Conservation (phyloP, 35 echinoderm and acorn worm species). For the Chiridota heheva region DNA sequence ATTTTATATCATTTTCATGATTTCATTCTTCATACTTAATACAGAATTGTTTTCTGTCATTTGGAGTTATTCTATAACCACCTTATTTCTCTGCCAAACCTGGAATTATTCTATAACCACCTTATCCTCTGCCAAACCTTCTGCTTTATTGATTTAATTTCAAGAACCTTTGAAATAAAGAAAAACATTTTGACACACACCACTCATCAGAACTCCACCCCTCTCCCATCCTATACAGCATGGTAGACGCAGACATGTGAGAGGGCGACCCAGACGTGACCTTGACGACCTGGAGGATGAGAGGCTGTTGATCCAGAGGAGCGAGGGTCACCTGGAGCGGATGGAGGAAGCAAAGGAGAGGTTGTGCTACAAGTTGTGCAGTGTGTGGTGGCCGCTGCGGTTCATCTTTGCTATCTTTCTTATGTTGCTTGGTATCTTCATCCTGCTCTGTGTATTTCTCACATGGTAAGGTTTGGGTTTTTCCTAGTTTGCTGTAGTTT, state of each 20-base stretch:
- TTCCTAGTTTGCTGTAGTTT: neutral
- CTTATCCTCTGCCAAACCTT: too few relatives aligned
- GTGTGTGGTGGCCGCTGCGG: slow-evolving; percentile 80
- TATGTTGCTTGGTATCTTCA: slow-evolving; percentile 36
- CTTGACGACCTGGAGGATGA: slow-evolving; percentile 70
- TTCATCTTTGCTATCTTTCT: slow-evolving; percentile 55
- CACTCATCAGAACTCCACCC: too few relatives aligned
- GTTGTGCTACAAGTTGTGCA: slow-evolving; percentile 43
- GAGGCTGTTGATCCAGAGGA: slow-evolving; percentile 78
- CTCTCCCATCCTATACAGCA: slow-evolving; percentile 23
- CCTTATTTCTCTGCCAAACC: too few relatives aligned
- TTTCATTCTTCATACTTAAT: too few relatives aligned
- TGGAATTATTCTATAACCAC: too few relatives aligned
- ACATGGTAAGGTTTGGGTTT: slow-evolving; percentile 49
- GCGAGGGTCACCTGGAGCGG: slow-evolving; percentile 65
- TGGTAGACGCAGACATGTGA: slow-evolving; percentile 37
- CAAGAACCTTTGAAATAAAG: too few relatives aligned
- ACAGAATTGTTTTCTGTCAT: too few relatives aligned
- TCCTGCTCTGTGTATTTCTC: slow-evolving; percentile 63
- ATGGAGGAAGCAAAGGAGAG: slow-evolving; percentile 11
- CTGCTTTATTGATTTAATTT: too few relatives aligned
- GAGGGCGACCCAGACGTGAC: slow-evolving; percentile 7
- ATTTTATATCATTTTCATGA: too few relatives aligned
- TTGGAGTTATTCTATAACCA: too few relatives aligned
- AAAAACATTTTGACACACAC: too few relatives aligned